A percentile compares a stretch with the other conserved stretches of the same genome.
phyloP scores from a whole-genome alignment of 2,888 invertebrate species.

The Melanargia galathea region DNA sequence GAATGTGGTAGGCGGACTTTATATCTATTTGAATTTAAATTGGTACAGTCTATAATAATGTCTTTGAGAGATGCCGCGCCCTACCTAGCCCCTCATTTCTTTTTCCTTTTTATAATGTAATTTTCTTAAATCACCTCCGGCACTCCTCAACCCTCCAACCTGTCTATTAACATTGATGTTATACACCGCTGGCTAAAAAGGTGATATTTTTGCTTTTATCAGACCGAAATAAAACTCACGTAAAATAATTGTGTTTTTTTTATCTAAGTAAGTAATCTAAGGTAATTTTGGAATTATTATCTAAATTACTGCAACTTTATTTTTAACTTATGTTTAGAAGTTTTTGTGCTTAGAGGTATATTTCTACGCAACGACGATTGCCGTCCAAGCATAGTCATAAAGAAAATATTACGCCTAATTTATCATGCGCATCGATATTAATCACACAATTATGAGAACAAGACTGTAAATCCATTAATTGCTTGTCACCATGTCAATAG shows the following conservation, averaged over 20 bases:
- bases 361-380: too few relatives aligned
- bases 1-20: constrained; percentile 58
- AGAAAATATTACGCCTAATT: constrained; percentile 1
- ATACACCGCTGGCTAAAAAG: constrained; percentile 26
- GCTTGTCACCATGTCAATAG: constrained; percentile 33
- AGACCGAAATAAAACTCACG: background rate
- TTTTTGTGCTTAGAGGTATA: too few relatives aligned
- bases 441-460: constrained; percentile 20
- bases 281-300: too few relatives aligned
- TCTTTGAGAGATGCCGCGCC: constrained; percentile 63
- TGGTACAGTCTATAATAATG: constrained; percentile 75
- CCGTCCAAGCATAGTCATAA: background rate
- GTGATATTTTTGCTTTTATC: constrained; percentile 17
- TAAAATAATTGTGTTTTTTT: background rate
- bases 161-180: constrained; percentile 54
- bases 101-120: constrained; percentile 75
- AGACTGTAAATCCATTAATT: constrained; percentile 33
- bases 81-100: constrained; percentile 60
- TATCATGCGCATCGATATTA: constrained; percentile 11
- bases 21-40: constrained; percentile 77
- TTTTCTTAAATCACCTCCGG: constrained; percentile 75
- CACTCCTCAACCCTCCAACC: constrained; percentile 57
- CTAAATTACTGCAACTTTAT: too few relatives aligned
- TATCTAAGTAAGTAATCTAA: too few relatives aligned
- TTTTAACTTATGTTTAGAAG: too few relatives aligned